Conservation (phyloP, 2,797 vertebrate genomes). For the Sarcophilus harrisii region DNA sequence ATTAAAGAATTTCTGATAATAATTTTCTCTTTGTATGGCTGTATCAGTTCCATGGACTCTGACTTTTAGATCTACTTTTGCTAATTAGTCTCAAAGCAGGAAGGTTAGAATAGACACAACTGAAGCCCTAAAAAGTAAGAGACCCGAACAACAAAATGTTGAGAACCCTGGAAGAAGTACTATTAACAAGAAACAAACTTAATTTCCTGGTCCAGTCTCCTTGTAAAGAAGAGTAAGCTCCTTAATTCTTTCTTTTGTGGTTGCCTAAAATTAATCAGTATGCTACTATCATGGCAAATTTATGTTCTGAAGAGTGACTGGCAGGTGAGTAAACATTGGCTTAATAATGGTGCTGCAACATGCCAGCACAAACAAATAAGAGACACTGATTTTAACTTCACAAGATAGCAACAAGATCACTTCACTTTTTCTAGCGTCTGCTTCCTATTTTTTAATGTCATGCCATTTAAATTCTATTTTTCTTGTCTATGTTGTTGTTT, state of each 20-base stretch:
- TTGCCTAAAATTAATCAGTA: not conserved
- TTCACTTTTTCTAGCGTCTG: not conserved
- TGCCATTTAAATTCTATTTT: conserved; percentile 26
- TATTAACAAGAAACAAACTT: not conserved
- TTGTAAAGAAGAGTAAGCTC: conserved; percentile 14
- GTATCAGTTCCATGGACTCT: not conserved
- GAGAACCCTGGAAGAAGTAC: not conserved
- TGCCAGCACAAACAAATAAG: not conserved
- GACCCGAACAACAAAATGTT: not conserved
- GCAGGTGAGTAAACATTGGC: not conserved
- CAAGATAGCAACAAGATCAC: not conserved
- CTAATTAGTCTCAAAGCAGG: not conserved
- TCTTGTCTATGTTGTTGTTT: conserved; percentile 34
- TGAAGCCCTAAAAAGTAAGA: not conserved
- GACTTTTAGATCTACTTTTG: not conserved
- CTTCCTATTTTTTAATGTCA: conserved; percentile 9
- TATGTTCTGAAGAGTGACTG: not conserved
- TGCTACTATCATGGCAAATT: not conserved
- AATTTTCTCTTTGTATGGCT: not conserved
- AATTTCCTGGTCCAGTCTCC: not conserved
- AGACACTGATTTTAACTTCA: not conserved
- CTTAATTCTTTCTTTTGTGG: not conserved
- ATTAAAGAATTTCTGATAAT: not conserved
- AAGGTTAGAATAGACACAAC: not conserved
- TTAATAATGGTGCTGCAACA: not conserved